Evolutionary conservation across 2,888 invertebrate species (phyloP).

Genomic region (Lamellibrachia columna): DNA sequence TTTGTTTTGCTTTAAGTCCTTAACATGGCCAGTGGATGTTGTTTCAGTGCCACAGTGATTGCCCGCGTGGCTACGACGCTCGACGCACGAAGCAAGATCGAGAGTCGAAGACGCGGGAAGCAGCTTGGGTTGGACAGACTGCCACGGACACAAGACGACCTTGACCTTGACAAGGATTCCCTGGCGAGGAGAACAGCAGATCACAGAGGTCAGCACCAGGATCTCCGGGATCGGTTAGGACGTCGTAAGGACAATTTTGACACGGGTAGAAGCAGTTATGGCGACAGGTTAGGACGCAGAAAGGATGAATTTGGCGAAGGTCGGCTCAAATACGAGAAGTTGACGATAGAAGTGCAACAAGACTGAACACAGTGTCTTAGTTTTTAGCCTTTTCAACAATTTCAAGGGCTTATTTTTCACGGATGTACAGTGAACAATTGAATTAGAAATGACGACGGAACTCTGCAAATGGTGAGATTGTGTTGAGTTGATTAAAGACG

Average conservation of each 20-base stretch:
- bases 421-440: not conserved
- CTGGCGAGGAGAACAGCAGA: not conserved
- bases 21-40: no score
- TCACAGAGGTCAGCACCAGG: not conserved
- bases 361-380: not conserved
- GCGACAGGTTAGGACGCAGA: not conserved
- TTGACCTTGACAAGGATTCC: not conserved
- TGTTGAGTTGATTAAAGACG: no score
- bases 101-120: constrained; percentile 4
- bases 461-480: not conserved
- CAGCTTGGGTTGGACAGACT: not conserved
- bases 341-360: not conserved
- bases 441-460: not conserved
- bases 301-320: not conserved
- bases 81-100: not conserved
- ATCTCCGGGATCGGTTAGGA: not conserved
- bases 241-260: not conserved
- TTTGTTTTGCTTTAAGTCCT: no score
- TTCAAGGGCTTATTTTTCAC: not conserved
- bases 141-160: not conserved
- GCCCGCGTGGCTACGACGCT: not conserved
- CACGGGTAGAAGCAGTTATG: not conserved
- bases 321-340: not conserved
- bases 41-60: not conserved
- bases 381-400: not conserved